phyloP scores from a whole-genome alignment of 2,113 vertebrate genomes.

The Chauna torquata region DNA sequence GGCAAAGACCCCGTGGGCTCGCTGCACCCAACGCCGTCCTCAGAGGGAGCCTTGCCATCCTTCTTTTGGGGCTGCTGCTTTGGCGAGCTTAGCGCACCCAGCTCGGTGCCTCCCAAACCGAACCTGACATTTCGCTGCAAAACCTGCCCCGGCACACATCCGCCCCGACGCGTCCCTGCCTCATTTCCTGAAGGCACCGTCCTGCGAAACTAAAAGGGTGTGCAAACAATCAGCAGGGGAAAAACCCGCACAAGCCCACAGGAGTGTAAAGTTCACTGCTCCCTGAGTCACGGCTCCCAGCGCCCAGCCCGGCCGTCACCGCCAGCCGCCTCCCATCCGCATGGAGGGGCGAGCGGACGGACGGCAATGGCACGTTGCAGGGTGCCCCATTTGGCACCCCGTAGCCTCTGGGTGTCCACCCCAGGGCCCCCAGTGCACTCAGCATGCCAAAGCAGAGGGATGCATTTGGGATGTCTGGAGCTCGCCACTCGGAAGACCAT shows the following conservation, averaged over 20 bases:
- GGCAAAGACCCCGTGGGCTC: not conserved
- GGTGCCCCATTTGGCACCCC: not conserved
- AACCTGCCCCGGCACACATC: fast-evolving
- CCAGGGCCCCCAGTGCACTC: not conserved
- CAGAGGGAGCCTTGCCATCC: fast-evolving
- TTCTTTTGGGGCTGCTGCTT: not conserved
- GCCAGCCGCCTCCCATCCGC: too few relatives aligned
- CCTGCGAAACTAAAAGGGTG: not conserved
- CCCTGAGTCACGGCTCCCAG: not conserved
- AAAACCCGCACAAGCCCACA: not conserved
- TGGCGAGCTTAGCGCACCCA: not conserved
- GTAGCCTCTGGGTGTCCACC: not conserved
- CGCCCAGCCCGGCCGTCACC: not conserved
- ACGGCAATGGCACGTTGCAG: not conserved
- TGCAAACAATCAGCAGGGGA: not conserved
- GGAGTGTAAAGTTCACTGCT: not conserved
- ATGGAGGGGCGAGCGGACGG: too few relatives aligned
- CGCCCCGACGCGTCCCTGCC: not conserved
- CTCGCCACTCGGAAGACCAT: fast-evolving
- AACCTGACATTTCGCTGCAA: not conserved
- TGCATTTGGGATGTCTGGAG: fast-evolving
- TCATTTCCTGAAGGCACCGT: not conserved
- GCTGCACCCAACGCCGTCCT: fast-evolving
- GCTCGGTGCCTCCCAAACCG: not conserved
- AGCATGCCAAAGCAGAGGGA: not conserved